Evolutionary conservation across 2,888 invertebrate species (phyloP).

Genomic region (Drosophila kokeensis): DNA sequence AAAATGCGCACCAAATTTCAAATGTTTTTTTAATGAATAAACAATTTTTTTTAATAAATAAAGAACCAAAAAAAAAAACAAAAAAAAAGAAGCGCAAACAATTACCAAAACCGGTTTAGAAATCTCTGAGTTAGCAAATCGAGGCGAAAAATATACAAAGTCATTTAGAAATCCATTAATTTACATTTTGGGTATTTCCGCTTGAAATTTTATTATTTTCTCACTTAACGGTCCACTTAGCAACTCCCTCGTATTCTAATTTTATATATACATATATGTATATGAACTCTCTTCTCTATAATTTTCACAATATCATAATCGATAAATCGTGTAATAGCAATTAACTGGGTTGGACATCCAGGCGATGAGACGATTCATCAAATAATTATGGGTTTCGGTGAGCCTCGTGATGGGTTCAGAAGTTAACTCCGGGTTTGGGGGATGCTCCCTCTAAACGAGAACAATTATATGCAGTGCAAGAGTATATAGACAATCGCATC

Average conservation of each 20-base stretch:
- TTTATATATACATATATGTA: not conserved
- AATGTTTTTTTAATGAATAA: conserved; percentile 37
- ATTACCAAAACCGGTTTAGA: conserved; percentile 69
- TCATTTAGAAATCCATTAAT: conserved; percentile 69
- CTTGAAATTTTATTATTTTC: conserved; percentile 27
- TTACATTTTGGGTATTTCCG: conserved; percentile 77
- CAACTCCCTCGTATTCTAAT: not conserved
- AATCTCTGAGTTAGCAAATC: conserved; percentile 42
- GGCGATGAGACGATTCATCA: conserved; percentile 12
- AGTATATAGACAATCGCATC: not conserved
- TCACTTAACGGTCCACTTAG: conserved; percentile 1
- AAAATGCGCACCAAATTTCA: conserved; percentile 52
- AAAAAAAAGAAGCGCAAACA: conserved; percentile 48
- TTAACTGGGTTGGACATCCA: conserved; percentile 41
- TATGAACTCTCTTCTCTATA: conserved; percentile 12
- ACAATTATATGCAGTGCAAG: conserved; percentile 8
- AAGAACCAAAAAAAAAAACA: conserved; percentile 16
- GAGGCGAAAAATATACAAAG: conserved; percentile 27
- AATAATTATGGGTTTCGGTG: conserved; percentile 26
- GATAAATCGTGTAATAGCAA: conserved; percentile 70
- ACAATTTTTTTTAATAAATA: conserved; percentile 40
- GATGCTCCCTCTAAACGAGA: conserved; percentile 17
- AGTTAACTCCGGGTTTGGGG: conserved; percentile 39
- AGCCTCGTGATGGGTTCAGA: conserved; percentile 19
- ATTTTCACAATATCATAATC: conserved; percentile 61